Base-by-base conservation (phyloP, 2,797 vertebrate species). In the Centropyge bicolor region DNA sequence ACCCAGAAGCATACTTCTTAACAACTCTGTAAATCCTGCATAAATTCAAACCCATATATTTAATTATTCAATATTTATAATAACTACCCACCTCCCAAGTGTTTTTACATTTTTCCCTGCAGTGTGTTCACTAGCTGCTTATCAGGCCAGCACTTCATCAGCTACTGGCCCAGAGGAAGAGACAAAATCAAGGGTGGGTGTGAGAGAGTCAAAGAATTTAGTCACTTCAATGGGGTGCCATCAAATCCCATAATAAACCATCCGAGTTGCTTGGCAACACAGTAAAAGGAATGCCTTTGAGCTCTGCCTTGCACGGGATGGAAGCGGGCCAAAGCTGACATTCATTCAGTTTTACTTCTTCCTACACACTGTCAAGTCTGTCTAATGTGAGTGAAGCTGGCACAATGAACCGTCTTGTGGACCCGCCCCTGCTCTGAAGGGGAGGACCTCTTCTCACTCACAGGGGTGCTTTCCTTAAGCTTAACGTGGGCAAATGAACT, bases 201-300 rank as follows among this genome's bases (percentile, higher is more conserved):
- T 41, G 51, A 54, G 0, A 17, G 77, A 66, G 54, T 70, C 27
- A 55, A 70, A 82, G 72, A 84, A 74, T 71, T 66, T 60, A 74
- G 31, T 80, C 27, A 65, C 54, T 65, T 81, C 69, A 36, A n/a
- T 61, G 55, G 80, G 76, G 81, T 36, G 64, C 78, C 57, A 74
- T 78, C 65, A 86, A 65, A 84, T 80, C 76, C 71, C 61, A 81
- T 79, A 80, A 82, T 55, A 82, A 77, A 79, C 62, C 27, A 7
- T 48, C 7, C 22, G 1, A 2, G 90, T 89, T 89, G 82, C 89
- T 74, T 43, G 46, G 92, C 59, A 76, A 88, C 86, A 12, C 0
- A 0, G 40, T 43, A 43, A 70, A 61, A 87, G 77, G 88, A 91
- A 91, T 92, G 75, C 52, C 84, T 91, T 91, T 88, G 82, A 91